Evolutionary conservation across 2,888 invertebrate genomes (phyloP).

Genomic region (Dinocampus coccinellae): DNA sequence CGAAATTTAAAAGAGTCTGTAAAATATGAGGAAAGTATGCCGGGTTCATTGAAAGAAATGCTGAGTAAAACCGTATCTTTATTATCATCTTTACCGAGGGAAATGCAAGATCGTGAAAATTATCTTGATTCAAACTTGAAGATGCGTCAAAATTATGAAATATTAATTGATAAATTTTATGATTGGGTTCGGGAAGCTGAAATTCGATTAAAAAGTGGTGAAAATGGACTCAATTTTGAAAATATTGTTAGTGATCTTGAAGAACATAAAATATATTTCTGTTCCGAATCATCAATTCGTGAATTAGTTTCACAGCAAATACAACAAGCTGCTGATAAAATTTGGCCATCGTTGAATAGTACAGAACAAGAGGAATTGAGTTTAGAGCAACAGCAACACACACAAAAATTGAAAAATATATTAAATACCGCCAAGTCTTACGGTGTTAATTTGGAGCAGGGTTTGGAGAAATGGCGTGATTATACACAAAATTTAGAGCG

Average conservation of each 20-base stretch:
- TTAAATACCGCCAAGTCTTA: slow-evolving; percentile 86
- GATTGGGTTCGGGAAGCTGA: slow-evolving; percentile 89
- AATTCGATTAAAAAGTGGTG: slow-evolving; percentile 80
- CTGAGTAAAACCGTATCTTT: slow-evolving; percentile 87
- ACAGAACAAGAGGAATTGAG: slow-evolving; percentile 88
- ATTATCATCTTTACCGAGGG: slow-evolving; percentile 82
- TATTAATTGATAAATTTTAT: slow-evolving; percentile 82
- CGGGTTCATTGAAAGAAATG: slow-evolving; percentile 85
- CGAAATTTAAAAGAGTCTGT: slow-evolving; percentile 79
- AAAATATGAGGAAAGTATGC: slow-evolving; percentile 83
- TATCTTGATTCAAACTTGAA: slow-evolving; percentile 85
- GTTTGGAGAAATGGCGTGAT: slow-evolving; percentile 87
- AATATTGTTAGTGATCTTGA: slow-evolving; percentile 86
- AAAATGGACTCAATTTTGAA: slow-evolving; percentile 90
- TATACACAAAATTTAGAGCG: slow-evolving; percentile 84
- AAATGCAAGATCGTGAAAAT: slow-evolving; percentile 83
- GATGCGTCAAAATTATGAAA: slow-evolving; percentile 82
- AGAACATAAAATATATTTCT: slow-evolving; percentile 89
- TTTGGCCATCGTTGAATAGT: slow-evolving; percentile 86
- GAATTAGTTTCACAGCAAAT: slow-evolving; percentile 86
- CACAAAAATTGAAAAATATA: slow-evolving; percentile 85
- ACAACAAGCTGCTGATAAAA: slow-evolving; percentile 87
- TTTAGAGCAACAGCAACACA: slow-evolving; percentile 84
- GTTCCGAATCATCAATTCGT: slow-evolving; percentile 82
- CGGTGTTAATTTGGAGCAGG: slow-evolving; percentile 84